These are phyloP conservation scores for Siniperca knerii DNA, from an alignment of 2,113 vertebrate genomes.

Conservation along the genomic window DNA sequence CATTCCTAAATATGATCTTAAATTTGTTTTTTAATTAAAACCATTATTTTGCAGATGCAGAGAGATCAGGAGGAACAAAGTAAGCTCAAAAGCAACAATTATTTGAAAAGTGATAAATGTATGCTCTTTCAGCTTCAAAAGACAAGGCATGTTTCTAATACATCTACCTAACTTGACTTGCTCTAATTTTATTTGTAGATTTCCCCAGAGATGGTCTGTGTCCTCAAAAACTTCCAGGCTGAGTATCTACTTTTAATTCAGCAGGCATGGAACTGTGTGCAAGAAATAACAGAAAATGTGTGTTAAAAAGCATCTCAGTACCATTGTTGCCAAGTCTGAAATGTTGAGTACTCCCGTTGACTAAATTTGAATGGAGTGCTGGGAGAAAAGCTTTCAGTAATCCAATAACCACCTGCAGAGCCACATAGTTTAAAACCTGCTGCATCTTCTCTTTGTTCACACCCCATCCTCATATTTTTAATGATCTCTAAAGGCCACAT, in stretches of 20 bases:
- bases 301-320: constrained; percentile 3
- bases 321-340: constrained; percentile 8
- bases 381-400: not conserved
- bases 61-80: not conserved
- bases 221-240: constrained; percentile 33
- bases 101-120: constrained; percentile 12
- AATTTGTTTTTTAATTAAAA: not conserved
- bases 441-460: not conserved
- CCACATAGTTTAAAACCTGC: not conserved
- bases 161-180: not conserved
- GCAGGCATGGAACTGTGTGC: not conserved
- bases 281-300: constrained; percentile 14
- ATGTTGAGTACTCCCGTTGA: not conserved
- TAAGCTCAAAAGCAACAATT: not conserved
- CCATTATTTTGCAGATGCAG: not conserved
- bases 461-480: not conserved
- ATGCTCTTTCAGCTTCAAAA: constrained; percentile 32
- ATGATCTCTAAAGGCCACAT: constrained; percentile 21
- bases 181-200: constrained; percentile 7
- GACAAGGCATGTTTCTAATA: not conserved
- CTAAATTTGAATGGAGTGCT: not conserved
- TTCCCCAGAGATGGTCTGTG: constrained; percentile 15
- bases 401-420: not conserved
- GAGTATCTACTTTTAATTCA: constrained; percentile 6
- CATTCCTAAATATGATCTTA: constrained; percentile 11